A percentile compares a stretch with the other conserved stretches of the same genome.
phyloP scores from a whole-genome alignment of 92 coral and sea anemone genomes.

The Phymanthus crucifer region DNA sequence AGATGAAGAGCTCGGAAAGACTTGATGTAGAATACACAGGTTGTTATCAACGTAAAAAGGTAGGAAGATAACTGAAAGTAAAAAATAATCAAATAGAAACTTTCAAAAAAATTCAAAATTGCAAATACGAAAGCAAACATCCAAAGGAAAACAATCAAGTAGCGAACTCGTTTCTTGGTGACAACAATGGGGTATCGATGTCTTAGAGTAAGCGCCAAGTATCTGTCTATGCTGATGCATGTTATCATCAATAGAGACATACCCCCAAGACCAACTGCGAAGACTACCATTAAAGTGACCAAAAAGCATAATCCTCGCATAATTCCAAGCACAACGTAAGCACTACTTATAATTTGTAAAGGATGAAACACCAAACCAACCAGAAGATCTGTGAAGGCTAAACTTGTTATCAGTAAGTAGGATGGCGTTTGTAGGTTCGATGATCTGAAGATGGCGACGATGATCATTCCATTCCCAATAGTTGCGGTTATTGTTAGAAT shows the following conservation, averaged over 20 bases:
- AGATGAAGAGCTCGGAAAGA: conserved; percentile 9
- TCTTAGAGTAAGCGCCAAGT: conserved; percentile 28
- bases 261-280: background rate
- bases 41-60: background rate
- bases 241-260: background rate
- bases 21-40: conserved; percentile 19
- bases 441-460: too few relatives aligned
- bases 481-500: conserved; percentile 10
- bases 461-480: conserved; percentile 11
- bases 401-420: conserved; percentile 30
- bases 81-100: background rate
- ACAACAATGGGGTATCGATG: conserved; percentile 19
- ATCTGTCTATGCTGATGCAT: conserved; percentile 24
- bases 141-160: background rate
- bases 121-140: background rate
- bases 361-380: conserved; percentile 28
- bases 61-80: background rate
- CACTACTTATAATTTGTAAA: background rate
- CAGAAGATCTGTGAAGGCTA: conserved; percentile 29
- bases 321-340: background rate
- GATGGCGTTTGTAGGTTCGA: conserved; percentile 24
- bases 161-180: conserved; percentile 30
- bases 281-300: background rate
- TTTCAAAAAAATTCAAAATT: background rate
- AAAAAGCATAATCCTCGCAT: background rate